phyloP scores from a whole-genome alignment of 1,140 invertebrate species.

The Anoplolepis gracilipes region DNA sequence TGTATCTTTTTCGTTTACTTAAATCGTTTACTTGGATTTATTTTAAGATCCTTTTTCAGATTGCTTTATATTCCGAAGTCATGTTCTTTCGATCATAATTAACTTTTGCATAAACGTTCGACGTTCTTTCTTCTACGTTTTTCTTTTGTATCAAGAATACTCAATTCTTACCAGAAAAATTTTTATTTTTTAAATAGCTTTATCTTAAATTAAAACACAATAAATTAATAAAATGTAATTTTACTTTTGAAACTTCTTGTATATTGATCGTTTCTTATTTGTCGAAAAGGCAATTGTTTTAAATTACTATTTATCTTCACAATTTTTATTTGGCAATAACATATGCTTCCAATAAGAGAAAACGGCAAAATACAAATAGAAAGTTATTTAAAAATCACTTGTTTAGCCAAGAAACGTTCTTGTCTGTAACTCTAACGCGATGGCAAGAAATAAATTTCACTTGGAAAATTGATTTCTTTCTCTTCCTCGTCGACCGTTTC shows the following conservation, averaged over 20 bases:
- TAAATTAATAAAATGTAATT: background rate
- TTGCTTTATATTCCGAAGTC: background rate
- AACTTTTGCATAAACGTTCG: background rate
- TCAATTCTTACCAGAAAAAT: background rate
- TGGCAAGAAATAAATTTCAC: conserved; percentile 34
- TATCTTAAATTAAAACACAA: background rate
- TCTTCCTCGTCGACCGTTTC: conserved; percentile 1
- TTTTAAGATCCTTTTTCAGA: background rate
- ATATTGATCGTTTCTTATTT: background rate
- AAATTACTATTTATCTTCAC: background rate
- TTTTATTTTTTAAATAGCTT: background rate
- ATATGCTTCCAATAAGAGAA: conserved; percentile 3
- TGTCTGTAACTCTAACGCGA: background rate
- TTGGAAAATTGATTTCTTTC: conserved; percentile 55
- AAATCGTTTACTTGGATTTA: background rate
- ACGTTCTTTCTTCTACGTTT: background rate
- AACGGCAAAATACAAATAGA: background rate
- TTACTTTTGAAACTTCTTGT: background rate
- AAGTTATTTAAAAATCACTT: conserved; percentile 39
- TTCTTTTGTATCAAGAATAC: background rate
- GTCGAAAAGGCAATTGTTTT: background rate
- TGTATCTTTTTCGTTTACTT: background rate
- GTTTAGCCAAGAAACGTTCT: conserved; percentile 23
- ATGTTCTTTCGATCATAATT: background rate
- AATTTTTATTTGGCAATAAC: background rate